Evolutionary conservation across 2,888 invertebrate genomes (phyloP).

Genomic region (Campaea margaritaria): DNA sequence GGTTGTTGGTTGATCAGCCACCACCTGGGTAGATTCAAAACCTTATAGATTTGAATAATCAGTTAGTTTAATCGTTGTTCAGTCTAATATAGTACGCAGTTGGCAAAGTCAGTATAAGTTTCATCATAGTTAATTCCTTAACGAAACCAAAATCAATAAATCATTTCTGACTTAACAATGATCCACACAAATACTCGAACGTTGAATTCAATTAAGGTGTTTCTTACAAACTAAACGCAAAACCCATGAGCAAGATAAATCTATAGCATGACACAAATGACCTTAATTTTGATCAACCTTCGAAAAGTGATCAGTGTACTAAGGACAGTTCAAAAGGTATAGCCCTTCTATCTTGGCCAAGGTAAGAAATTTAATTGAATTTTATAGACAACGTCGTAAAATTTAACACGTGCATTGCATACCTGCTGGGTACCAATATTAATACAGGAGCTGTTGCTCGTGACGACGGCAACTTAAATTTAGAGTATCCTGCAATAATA

Average conservation of each 20-base stretch:
- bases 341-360: conserved; percentile 65
- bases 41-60: no score
- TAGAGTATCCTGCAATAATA: not conserved
- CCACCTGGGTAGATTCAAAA: no score
- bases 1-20: no score
- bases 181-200: conserved; percentile 15
- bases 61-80: not conserved
- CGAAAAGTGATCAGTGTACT: conserved; percentile 28
- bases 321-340: conserved; percentile 33
- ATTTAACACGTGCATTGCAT: conserved; percentile 21
- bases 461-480: not conserved
- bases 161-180: conserved; percentile 26
- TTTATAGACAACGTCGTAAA: conserved; percentile 30
- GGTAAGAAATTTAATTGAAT: conserved; percentile 43
- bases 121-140: conserved; percentile 9
- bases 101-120: not conserved
- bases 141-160: conserved; percentile 15
- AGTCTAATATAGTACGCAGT: not conserved
- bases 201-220: conserved; percentile 28
- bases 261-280: conserved; percentile 36
- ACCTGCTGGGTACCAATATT: conserved; percentile 7
- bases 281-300: conserved; percentile 40
- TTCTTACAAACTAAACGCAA: conserved; percentile 17
- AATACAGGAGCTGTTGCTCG: conserved; percentile 11
- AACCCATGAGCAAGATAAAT: conserved; percentile 24